Base-by-base conservation (phyloP, 1,140 invertebrate species). In the Orius insidiosus region DNA sequence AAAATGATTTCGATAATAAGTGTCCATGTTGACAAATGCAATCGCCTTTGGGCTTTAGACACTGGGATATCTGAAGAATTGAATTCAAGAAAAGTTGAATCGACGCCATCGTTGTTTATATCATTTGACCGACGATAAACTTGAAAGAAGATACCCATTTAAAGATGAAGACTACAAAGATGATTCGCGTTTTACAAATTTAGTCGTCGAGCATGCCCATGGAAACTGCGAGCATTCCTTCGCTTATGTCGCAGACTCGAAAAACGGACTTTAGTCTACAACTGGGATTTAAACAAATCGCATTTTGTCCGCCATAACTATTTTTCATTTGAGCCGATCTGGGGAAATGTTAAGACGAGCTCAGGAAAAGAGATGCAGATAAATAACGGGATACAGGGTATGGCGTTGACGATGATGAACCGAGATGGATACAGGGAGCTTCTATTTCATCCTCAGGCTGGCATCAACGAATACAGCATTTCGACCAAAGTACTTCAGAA, bases 301-400 rank as follows among this genome's bases (percentile, higher is more conserved):
- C 82, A 79, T 72, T 65, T 76, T 14, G 68, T 84, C 3, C 63
- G 72, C 44, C 80, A 85, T 55, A 80, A 84, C 57, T 85, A 74
- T 61, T 84, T 85, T 68, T 69, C 80, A 60, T 81, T 84, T 45
- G 80, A 85, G 59, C 80, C 81, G 0, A 57, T 83, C 7, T 66
- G 75, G 51, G 79, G 67, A 56, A 55, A 61, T 46, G 80, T 80
- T 52, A 76, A 71, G 45, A 75, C 81, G 1, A 70, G 69, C 41
- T 76, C 36, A 82, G 80, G 55, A 70, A 72, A 47, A 80, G 77
- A 76, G 69, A 69, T 30, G 24, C 71, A 71, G 48, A 68, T 68
- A 3, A 70, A 74, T 4, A 79, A 84, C 56, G 80, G 76, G 9
- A 55, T 85, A 1, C 82, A 80, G 39, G 79, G 79, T 1, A 58